phyloP scores from a whole-genome alignment of 2,797 vertebrate genomes.

The Catharus ustulatus region DNA sequence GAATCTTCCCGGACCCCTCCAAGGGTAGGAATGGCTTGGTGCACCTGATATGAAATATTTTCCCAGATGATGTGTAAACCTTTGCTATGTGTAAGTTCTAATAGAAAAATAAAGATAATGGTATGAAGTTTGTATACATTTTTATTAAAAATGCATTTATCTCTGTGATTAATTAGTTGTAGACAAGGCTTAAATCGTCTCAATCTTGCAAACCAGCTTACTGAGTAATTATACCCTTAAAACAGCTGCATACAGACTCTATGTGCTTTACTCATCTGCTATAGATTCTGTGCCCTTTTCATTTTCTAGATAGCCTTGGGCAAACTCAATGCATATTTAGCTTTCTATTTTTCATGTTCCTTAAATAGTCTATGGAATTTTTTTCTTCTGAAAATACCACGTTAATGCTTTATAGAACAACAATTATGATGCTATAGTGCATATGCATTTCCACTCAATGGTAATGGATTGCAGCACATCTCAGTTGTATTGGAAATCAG shows the following conservation, averaged over 20 bases:
- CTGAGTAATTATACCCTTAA: not conserved
- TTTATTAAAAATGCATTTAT: not conserved
- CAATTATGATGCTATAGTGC: not conserved
- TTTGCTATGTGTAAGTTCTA: not conserved
- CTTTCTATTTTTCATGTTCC: not conserved
- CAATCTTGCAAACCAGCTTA: not conserved
- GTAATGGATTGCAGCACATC: not conserved
- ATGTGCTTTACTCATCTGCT: not conserved
- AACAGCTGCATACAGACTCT: not conserved
- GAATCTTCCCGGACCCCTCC: constrained; percentile 95
- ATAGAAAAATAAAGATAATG: constrained; percentile 1
- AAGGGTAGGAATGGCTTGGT: constrained; percentile 86
- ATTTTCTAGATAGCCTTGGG: not conserved
- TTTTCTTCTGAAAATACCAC: not conserved
- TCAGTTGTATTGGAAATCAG: not conserved
- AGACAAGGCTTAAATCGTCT: not conserved
- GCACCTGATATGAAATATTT: constrained; percentile 8
- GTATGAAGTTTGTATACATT: not conserved
- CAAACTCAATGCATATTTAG: not conserved
- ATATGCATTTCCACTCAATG: not conserved
- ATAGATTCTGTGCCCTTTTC: not conserved
- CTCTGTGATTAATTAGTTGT: not conserved
- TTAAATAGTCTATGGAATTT: not conserved
- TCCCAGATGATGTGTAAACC: not conserved
- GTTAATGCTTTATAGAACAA: not conserved